Conservation (phyloP, 1,140 invertebrate species). For the Drosophila pallidifrons region DNA sequence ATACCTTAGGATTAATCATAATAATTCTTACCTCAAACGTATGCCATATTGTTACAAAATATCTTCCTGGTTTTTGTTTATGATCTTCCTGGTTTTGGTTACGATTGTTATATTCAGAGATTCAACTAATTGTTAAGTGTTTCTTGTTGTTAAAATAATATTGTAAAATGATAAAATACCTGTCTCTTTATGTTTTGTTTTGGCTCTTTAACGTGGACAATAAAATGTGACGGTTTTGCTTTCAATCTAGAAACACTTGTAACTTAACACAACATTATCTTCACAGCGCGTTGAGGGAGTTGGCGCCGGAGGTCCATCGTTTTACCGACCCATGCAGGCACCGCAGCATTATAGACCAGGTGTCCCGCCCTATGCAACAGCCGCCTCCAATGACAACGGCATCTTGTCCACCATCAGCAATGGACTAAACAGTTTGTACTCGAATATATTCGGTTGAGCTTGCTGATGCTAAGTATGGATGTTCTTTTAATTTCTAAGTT, state of each 20-base stretch:
- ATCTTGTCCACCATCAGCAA: slow-evolving; percentile 91
- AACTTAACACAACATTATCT: slow-evolving; percentile 11
- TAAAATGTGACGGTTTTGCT: slow-evolving; percentile 25
- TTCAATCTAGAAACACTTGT: not conserved
- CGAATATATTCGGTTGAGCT: slow-evolving; percentile 89
- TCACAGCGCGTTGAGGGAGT: slow-evolving; percentile 71
- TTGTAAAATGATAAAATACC: slow-evolving; percentile 18
- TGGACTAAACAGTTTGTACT: slow-evolving; percentile 91
- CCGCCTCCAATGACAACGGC: slow-evolving; percentile 85
- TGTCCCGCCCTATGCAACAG: slow-evolving; percentile 65
- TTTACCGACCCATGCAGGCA: slow-evolving; percentile 70
- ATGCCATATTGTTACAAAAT: not conserved
- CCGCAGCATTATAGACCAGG: slow-evolving; percentile 86
- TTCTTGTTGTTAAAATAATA: slow-evolving; percentile 37
- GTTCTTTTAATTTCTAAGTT: slow-evolving; percentile 25
- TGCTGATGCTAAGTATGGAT: slow-evolving; percentile 21
- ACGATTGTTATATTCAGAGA: not conserved
- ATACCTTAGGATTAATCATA: slow-evolving; percentile 27
- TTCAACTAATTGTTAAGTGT: slow-evolving; percentile 9
- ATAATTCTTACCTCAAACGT: slow-evolving; percentile 17
- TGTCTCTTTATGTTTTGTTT: not conserved
- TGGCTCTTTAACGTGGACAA: slow-evolving; percentile 33
- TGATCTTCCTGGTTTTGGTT: slow-evolving; percentile 3
- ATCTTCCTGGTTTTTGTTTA: not conserved
- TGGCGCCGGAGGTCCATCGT: slow-evolving; percentile 47